Evolutionary conservation across 64 coral and sea anemone genomes (phyloP).

Genomic region (Pocillopora verrucosa): DNA sequence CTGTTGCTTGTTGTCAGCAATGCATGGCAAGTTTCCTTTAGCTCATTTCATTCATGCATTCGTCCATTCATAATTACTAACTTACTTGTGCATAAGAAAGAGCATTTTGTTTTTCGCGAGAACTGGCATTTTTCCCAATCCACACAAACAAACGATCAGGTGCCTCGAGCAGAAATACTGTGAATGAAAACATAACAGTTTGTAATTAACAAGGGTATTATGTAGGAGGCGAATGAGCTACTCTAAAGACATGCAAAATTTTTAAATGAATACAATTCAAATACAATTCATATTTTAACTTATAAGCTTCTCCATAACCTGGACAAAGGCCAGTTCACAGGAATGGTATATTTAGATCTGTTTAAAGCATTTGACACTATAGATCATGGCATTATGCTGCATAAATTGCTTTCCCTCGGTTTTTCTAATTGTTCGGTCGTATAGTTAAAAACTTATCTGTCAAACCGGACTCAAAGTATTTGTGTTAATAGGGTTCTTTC

Average conservation of each 20-base stretch:
- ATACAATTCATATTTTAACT: background rate
- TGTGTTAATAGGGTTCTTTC: constrained; percentile 28
- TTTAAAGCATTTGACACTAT: constrained; percentile 43
- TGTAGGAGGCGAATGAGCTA: no score
- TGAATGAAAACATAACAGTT: background rate
- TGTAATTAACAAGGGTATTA: no score
- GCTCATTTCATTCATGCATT: no score
- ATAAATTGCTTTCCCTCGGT: constrained; percentile 18
- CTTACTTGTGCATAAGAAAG: constrained; percentile 5
- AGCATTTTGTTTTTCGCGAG: constrained; percentile 12
- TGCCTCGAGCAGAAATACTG: constrained; percentile 14
- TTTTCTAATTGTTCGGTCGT: background rate
- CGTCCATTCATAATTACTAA: background rate
- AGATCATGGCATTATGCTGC: constrained; percentile 24
- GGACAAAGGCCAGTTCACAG: constrained; percentile 45
- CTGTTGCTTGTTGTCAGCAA: no score
- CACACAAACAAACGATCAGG: background rate
- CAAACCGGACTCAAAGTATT: constrained; percentile 38
- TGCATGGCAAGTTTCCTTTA: no score
- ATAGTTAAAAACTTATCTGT: constrained; percentile 39
- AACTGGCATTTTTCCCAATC: constrained; percentile 5
- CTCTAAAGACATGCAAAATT: no score
- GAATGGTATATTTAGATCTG: constrained; percentile 45
- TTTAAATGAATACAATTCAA: no score
- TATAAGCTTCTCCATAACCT: constrained; percentile 47